Conservation (phyloP, 2,888 invertebrate genomes). For the Watsonalla binaria region DNA sequence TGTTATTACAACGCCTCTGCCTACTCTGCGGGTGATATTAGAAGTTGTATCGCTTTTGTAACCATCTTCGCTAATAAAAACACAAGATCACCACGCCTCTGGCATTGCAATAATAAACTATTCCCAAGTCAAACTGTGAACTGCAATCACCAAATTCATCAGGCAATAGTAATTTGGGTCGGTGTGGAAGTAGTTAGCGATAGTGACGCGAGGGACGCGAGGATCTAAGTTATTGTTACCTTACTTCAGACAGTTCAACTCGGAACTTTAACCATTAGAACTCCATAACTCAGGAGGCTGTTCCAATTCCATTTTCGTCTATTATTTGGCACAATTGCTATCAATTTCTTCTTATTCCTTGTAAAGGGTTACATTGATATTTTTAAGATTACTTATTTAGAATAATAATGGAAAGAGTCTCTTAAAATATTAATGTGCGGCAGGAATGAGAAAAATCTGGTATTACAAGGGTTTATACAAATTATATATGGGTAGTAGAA, state of each 20-base stretch:
- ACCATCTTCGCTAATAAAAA: too few relatives aligned
- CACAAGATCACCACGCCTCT: too few relatives aligned
- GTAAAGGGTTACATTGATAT: neutral
- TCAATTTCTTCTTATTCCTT: constrained; percentile 12
- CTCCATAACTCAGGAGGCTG: constrained; percentile 29
- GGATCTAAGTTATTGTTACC: constrained; percentile 36
- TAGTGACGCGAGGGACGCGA: constrained; percentile 21
- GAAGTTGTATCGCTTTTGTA: too few relatives aligned
- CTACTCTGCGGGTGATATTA: too few relatives aligned
- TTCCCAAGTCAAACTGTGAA: neutral
- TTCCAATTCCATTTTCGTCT: constrained; percentile 25
- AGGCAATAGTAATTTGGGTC: constrained; percentile 19
- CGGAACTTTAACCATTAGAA: constrained; percentile 45
- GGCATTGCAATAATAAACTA: neutral
- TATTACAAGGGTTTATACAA: too few relatives aligned
- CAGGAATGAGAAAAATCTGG: too few relatives aligned
- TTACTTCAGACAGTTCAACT: constrained; percentile 41
- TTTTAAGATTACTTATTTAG: too few relatives aligned
- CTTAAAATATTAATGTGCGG: too few relatives aligned
- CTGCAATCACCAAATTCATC: constrained; percentile 12
- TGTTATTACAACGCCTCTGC: too few relatives aligned
- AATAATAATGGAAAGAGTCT: too few relatives aligned
- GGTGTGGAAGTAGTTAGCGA: constrained; percentile 20
- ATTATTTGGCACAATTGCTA: constrained; percentile 18
- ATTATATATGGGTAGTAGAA: too few relatives aligned